Base-by-base conservation (phyloP, 2,888 invertebrate genomes). In the Euspilapteryx auroguttella region DNA sequence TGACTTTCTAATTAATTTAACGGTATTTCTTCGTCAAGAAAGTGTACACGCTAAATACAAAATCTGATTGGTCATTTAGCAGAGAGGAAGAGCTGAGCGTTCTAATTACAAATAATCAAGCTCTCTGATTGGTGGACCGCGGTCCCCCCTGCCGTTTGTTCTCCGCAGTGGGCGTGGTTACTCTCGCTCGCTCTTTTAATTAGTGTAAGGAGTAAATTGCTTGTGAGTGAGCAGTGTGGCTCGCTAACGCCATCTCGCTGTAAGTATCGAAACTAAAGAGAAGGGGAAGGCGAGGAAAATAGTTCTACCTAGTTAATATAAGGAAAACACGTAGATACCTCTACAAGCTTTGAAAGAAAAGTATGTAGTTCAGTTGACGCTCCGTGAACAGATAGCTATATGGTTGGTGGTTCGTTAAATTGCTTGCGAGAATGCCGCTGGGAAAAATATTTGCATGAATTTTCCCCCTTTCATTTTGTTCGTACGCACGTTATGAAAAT, bases 51-150 rank as follows among this genome's bases (percentile, higher is more conserved):
- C 49, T 59, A 57, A 63, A 61, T 62, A 59, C 52, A 48, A 55
- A 63, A 61, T 58, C 63, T 54, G 44, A 75, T 75, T 75, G 75
- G 75, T 69, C 71, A 73, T 71, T 64, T 62, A 52, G 37, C 39
- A 39, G 42, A 58, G 49, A 68, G 66, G 69, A 63, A 64, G 62
- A 56, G 52, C 54, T 44, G 49, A 40, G 47, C 58, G 69, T 71
- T 76, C 75, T 77, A 77, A 77, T 77, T 77, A 77, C 69, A 64
- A 73, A 76, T 59, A 77, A 77, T 77, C 77, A 77, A 77, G 68
- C 48, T 33, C 49, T 42, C 55, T 49, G 49, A 76, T 77, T 77
- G 77, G 77, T 40, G 45, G 5, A 6, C 42, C 31, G 37, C 41
- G 43, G 48, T 59, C 61, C 71, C 69, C 71, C 62, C 66, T 55